Percentiles rank a stretch among this genome's conserved stretches.
phyloP scores from a whole-genome alignment of 2,797 vertebrate species.

The Chanos chanos region DNA sequence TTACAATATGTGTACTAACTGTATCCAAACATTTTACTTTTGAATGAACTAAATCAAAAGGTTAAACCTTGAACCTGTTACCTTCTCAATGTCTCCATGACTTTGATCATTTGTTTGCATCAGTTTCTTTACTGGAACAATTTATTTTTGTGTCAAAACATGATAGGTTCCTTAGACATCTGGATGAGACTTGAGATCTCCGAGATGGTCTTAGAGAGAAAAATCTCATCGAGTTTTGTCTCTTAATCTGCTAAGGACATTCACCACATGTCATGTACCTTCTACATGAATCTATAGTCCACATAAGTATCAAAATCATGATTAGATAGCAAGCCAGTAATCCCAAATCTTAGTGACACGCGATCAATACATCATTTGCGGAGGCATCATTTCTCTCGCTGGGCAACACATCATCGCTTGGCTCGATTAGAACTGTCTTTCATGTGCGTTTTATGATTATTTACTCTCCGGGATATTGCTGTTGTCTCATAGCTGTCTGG shows the following conservation, averaged over 20 bases:
- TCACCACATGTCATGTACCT: conserved; percentile 36
- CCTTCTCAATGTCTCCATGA: too few species aligned
- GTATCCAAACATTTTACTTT: too few species aligned
- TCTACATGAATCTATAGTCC: conserved; percentile 26
- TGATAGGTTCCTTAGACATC: not conserved
- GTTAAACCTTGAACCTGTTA: too few species aligned
- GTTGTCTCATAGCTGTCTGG: too few species aligned
- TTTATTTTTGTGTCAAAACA: not conserved
- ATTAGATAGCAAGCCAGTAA: conserved; percentile 24
- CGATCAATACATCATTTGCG: conserved; percentile 51
- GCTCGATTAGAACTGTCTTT: conserved; percentile 5
- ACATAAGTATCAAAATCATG: conserved; percentile 37
- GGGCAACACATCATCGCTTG: conserved; percentile 33
- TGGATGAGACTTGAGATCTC: conserved; percentile 8
- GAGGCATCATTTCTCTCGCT: conserved; percentile 35
- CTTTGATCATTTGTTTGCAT: too few species aligned
- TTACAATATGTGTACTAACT: too few species aligned
- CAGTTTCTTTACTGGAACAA: too few species aligned
- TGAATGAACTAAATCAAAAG: too few species aligned
- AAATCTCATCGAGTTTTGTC: conserved; percentile 36
- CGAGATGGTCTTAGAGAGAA: conserved; percentile 26
- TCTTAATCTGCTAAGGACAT: conserved; percentile 26
- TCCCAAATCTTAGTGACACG: conserved; percentile 39
- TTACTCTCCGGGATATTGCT: too few species aligned
- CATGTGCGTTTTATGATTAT: not conserved